Percentiles rank a stretch among this genome's conserved stretches.
Conservation (phyloP, 2,113 vertebrate species). For the Neomonachus schauinslandi region DNA sequence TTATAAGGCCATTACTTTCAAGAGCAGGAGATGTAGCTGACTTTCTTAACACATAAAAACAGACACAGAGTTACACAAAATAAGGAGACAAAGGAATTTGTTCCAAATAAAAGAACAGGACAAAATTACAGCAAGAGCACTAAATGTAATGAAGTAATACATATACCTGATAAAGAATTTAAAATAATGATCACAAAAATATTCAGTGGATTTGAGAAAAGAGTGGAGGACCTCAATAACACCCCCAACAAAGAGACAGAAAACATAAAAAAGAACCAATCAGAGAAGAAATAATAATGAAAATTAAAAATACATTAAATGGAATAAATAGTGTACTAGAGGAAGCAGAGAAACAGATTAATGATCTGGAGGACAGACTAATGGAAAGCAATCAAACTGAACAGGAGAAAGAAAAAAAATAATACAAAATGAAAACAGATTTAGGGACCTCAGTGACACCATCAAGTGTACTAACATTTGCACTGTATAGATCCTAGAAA, state of each 20-base stretch:
- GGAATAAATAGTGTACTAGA: not conserved
- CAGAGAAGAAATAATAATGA: not conserved
- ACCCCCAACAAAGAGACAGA: not conserved
- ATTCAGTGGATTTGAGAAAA: not conserved
- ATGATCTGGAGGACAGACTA: not conserved
- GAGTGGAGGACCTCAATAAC: not conserved
- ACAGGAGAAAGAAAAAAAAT: not conserved
- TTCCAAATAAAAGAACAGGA: not conserved
- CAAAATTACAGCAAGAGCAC: not conserved
- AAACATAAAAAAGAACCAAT: not conserved
- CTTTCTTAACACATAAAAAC: not conserved
- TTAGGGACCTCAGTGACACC: not conserved
- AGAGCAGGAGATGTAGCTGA: not conserved
- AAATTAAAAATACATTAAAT: not conserved
- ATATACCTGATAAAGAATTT: not conserved
- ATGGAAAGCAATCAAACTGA: not conserved
- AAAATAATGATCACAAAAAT: not conserved
- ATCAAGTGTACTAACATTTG: not conserved
- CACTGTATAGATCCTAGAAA: not conserved
- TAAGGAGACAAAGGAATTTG: not conserved
- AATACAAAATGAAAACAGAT: not conserved
- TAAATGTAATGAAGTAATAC: not conserved
- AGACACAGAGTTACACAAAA: not conserved
- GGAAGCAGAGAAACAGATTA: not conserved
- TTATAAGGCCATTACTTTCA: not conserved